phyloP scores from a whole-genome alignment of 64 coral and sea anemone genomes.

The Acropora tenuis region DNA sequence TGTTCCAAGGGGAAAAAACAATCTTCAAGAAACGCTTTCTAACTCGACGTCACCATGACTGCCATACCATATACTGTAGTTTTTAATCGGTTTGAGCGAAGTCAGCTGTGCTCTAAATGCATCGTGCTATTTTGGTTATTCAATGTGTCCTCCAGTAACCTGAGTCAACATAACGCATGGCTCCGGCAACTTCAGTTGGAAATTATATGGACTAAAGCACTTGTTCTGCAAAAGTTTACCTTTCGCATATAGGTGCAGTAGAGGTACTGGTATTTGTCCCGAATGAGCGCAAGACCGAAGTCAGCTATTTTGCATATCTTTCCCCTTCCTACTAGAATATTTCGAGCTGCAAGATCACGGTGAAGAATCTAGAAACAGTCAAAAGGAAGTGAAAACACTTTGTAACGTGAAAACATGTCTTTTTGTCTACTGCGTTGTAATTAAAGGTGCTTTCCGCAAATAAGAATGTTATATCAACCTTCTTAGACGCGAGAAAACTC shows the following conservation, averaged over 20 bases:
- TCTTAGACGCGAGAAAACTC: conserved; percentile 62
- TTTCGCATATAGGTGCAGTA: conserved; percentile 50
- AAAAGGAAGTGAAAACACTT: background rate
- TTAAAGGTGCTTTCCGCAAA: no score
- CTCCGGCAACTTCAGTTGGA: no score
- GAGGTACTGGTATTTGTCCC: conserved; percentile 57
- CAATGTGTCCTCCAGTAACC: no score
- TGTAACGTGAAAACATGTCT: background rate
- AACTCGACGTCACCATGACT: no score
- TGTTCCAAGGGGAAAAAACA: background rate
- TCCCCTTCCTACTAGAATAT: conserved; percentile 54
- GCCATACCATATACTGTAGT: no score
- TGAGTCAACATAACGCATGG: no score
- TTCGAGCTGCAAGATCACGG: conserved; percentile 65
- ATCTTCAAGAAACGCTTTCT: background rate
- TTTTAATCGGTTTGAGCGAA: no score
- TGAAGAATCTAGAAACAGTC: conserved; percentile 57
- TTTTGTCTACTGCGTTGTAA: background rate
- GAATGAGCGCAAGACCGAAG: conserved; percentile 64
- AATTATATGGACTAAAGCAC: no score
- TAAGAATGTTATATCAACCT: conserved; percentile 17
- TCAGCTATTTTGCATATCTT: conserved; percentile 71
- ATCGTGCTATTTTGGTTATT: no score
- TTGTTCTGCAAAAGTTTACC: background rate
- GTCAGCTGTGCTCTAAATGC: no score